These are phyloP conservation scores for Gymnothorax reevesii DNA, from an alignment of 2,797 vertebrate species.

Conservation along the genomic window DNA sequence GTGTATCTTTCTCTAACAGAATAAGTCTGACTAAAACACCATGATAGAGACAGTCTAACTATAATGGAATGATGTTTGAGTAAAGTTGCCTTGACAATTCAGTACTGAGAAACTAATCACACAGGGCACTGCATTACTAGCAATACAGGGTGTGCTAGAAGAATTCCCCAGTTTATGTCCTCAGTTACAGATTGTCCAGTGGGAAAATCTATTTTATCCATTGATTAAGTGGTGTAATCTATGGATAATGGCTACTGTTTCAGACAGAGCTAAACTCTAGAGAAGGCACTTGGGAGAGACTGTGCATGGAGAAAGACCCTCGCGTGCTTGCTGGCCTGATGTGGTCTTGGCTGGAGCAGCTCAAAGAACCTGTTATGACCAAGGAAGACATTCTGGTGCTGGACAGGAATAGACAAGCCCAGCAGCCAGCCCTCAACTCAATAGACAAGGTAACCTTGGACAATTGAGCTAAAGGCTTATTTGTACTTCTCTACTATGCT, in stretches of 20 bases:
- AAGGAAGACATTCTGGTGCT: constrained; percentile 78
- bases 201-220: neutral
- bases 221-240: neutral
- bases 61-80: neutral
- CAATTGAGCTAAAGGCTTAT: neutral
- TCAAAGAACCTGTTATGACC: constrained; percentile 88
- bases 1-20: neutral
- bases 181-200: neutral
- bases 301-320: constrained; percentile 86
- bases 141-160: neutral
- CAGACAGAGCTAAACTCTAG: constrained; percentile 90
- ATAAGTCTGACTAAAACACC: neutral
- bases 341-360: constrained; percentile 98
- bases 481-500: neutral
- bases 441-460: constrained; percentile 81
- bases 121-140: neutral
- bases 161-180: neutral
- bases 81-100: neutral
- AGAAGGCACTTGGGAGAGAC: constrained; percentile 91
- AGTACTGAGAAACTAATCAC: neutral
- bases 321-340: constrained; percentile 86
- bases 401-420: constrained; percentile 66
- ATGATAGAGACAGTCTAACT: neutral
- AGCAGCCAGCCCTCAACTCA: constrained; percentile 75
- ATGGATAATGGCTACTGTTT: constrained; percentile 16